Conservation (phyloP, 2,113 vertebrate species). For the Recurvirostra avosetta region DNA sequence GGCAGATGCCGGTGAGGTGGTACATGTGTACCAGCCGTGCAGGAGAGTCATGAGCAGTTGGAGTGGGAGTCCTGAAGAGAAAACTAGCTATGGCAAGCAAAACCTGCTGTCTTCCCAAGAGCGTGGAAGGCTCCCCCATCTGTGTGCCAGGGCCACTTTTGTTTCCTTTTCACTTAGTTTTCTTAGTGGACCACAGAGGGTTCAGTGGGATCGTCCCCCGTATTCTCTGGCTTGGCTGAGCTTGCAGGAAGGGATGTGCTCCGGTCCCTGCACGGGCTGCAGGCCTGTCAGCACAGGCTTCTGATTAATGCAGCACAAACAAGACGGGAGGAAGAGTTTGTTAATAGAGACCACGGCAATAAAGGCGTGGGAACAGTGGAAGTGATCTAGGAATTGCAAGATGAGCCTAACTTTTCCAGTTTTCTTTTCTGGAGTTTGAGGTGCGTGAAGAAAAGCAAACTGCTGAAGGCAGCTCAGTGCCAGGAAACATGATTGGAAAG, state of each 20-base stretch:
- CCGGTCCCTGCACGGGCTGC: not conserved
- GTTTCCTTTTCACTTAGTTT: not conserved
- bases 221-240: not conserved
- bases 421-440: not conserved
- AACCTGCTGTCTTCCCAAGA: not conserved
- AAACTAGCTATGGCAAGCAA: not conserved
- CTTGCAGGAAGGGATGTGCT: not conserved
- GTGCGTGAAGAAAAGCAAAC: not conserved
- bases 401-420: not conserved
- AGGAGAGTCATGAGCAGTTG: not conserved
- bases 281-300: not conserved
- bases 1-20: not conserved
- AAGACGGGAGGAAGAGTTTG: not conserved
- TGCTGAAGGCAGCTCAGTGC: not conserved
- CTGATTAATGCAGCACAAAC: not conserved
- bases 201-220: not conserved
- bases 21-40: not conserved
- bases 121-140: not conserved
- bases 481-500: fast-evolving
- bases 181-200: not conserved
- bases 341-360: fast-evolving
- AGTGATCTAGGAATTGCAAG: not conserved
- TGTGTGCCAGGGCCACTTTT: not conserved
- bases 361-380: not conserved
- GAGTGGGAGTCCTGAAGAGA: not conserved